Base-by-base conservation (phyloP, 2,888 invertebrate species). In the Cynaeus angustus region DNA sequence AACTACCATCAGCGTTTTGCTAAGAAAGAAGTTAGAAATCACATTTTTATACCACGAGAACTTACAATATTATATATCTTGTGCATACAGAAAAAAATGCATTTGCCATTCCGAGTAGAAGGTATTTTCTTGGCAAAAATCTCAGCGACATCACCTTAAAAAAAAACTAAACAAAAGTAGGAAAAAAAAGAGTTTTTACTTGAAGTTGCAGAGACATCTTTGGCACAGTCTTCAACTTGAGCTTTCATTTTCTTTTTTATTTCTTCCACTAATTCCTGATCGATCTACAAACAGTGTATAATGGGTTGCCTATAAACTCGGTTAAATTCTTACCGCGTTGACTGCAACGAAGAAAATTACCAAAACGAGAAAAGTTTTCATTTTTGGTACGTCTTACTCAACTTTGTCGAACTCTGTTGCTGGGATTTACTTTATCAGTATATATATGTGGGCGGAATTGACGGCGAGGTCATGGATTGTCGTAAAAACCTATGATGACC, bases 51-150 rank as follows among this genome's bases (percentile, higher is more conserved):
- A 26, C 14, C 50, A 14, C 53, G 1, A 45, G 45, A 13, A 77
- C 84, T 86, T 81, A 88, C 88, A 83, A 86, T 84, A 68, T 84
- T 82, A 50, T 38, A 53, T 72, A 84, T 85, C 75, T 78, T 86
- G 69, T 85, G 86, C 28, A 87, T 80, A 68, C 88, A 88, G n/a
- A 86, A 85, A 62, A 86, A 72, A 30, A 88, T 80, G 74, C 88
- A 88, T 75, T 85, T 86, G 0, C 85, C 85, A 26, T 80, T 83
- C 12, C 79, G 79, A 1, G 79, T 83, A 0, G 83, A 80, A 0
- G 88, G 87, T 21, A 86, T 67, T 71, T 86, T 83, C 68, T 86
- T 84, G 33, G 83, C 78, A 61, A 86, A 75, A 33, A 79, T 52
- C 12, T 66, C 66, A 9, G 65, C 59, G 13, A 78, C 58, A 52